These are phyloP conservation scores for Illadopsis cleaveri DNA, from an alignment of 2,113 vertebrate species.

Conservation along the genomic window DNA sequence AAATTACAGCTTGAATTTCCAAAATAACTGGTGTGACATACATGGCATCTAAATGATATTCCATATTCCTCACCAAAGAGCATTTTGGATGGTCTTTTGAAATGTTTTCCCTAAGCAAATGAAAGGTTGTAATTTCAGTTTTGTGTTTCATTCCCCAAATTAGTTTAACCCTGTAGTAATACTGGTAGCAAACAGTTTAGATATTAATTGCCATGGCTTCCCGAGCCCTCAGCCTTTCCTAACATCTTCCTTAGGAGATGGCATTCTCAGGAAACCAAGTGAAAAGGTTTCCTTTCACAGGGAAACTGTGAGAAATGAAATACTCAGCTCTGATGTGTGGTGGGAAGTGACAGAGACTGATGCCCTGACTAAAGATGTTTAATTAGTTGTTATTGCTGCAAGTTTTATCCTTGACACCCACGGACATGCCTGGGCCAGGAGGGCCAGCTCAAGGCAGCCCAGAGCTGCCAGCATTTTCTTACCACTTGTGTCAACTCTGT, in stretches of 20 bases:
- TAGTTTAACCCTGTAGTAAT: not conserved
- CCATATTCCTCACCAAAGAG: not conserved
- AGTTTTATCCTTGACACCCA: not conserved
- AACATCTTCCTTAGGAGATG: not conserved
- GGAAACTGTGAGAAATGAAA: not conserved
- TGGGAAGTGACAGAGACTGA: not conserved
- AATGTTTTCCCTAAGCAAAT: not conserved
- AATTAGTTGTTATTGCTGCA: not conserved
- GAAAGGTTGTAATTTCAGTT: not conserved
- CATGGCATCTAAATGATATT: not conserved
- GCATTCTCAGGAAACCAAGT: not conserved
- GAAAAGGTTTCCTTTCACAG: not conserved
- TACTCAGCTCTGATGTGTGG: fast-evolving
- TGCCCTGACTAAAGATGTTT: not conserved
- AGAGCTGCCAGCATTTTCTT: not conserved
- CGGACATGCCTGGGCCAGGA: not conserved
- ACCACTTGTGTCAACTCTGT: not conserved
- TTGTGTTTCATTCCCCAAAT: not conserved
- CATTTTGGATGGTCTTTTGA: not conserved
- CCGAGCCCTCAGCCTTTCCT: not conserved
- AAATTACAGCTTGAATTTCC: conserved; percentile 9
- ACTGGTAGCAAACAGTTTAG: not conserved
- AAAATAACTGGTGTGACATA: not conserved
- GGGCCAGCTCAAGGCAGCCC: not conserved
- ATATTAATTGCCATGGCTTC: not conserved